Base-by-base conservation (phyloP, 2,113 vertebrate species). In the Pterocles burchelli region DNA sequence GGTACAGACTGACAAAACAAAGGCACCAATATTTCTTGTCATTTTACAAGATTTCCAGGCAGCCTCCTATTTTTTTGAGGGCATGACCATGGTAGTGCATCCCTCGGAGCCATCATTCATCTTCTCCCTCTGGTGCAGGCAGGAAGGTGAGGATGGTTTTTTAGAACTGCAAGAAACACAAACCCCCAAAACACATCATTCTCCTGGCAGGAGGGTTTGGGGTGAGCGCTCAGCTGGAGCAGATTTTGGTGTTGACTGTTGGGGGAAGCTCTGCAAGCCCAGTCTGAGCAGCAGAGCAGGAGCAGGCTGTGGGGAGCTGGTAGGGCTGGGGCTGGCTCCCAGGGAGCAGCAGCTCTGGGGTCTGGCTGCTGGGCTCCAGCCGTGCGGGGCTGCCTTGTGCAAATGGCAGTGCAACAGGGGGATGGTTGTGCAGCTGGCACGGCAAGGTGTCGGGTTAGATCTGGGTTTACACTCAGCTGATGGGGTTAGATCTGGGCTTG, bases 141-240 rank as follows among this genome's bases (percentile, higher is more conserved):
- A 83, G 85, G 48, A 17, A 63, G 41, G 11, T 4, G 41, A 72
- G 19, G 72, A 38, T 26, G 41, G 26, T 58, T 82, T 65, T 45
- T 51, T n/a, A 41, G 62, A 31, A 6, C 20, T 36, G 28, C 29
- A n/a, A 55, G 82, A 61, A 73, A 51, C 48, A 24, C 61, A 72
- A 72, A 3, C 3, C 4, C 31, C n/a, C 9, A 5, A 4, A 55
- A 1, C 5, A 1, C 52, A 9, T 15, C 0, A 0, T 25, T n/a
- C n/a, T 25, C 51, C 36, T 11, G 58, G 33, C 58, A 48, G 58
- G 26, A 79, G 45, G 26, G 24, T 45, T 80, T 76, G 71, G 49
- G 66, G 22, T 3, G 38, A 65, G 10, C 1, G 3, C 36, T 57
- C 51, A 78, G 85, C 61, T 72, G 89, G 25, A 46, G 71, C 59